Percentiles rank a stretch among this genome's conserved stretches.
phyloP scores from a whole-genome alignment of 2,797 vertebrate species.

The Poecile montanus region DNA sequence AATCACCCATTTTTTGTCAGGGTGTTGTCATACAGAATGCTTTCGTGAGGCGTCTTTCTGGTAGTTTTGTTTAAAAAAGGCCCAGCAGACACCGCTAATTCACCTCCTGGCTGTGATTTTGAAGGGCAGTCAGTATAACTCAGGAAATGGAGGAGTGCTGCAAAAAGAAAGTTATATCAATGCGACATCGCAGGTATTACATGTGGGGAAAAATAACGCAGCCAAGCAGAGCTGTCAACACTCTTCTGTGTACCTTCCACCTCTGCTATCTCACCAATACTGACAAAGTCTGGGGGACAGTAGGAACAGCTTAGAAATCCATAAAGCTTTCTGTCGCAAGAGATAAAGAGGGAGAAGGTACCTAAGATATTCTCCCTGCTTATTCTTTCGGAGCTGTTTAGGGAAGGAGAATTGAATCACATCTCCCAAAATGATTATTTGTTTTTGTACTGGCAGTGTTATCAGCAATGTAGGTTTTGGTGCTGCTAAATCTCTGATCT shows the following conservation, averaged over 20 bases:
- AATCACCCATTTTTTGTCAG: background rate
- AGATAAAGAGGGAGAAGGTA: background rate
- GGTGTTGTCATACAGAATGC: background rate
- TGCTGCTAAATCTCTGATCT: background rate
- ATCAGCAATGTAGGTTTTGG: background rate
- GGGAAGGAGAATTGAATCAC: background rate
- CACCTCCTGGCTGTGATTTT: slow-evolving; percentile 19
- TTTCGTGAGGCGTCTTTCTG: background rate
- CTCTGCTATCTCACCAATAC: background rate
- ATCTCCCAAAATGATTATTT: background rate
- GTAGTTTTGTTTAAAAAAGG: background rate
- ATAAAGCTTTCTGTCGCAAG: slow-evolving; percentile 19
- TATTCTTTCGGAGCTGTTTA: background rate
- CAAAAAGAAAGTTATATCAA: slow-evolving; percentile 32
- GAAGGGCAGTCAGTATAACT: slow-evolving; percentile 52
- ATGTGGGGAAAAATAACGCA: background rate
- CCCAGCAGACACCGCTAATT: background rate
- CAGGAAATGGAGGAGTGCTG: background rate
- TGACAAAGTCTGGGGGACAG: slow-evolving; percentile 26
- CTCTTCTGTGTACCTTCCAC: slow-evolving; percentile 17
- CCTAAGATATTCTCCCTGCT: background rate
- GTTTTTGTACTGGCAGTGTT: background rate
- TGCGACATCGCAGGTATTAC: slow-evolving; percentile 59
- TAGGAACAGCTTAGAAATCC: background rate
- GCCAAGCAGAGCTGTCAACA: slow-evolving; percentile 53